A percentile compares a stretch with the other conserved stretches of the same genome.
These are phyloP conservation scores for Caiman crocodilus DNA, from an alignment of 2,797 vertebrate species.

Conservation along the genomic window DNA sequence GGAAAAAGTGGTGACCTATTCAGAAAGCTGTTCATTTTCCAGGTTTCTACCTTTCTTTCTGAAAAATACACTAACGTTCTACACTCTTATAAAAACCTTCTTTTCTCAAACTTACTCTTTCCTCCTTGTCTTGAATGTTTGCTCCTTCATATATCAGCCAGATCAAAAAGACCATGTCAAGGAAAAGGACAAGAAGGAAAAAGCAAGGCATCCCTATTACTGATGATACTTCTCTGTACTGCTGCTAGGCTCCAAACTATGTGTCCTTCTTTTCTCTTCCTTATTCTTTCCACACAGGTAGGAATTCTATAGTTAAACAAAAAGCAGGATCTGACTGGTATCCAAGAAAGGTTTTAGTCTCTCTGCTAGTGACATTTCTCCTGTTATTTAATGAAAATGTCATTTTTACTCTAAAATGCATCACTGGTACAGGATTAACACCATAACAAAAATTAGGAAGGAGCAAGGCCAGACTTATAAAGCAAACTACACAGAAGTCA, in stretches of 20 bases:
- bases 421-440: neutral
- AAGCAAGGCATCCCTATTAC: neutral
- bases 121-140: neutral
- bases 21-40: neutral
- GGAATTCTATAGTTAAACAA: neutral
- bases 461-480: rapidly evolving
- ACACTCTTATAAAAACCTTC: neutral
- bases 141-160: neutral
- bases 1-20: neutral
- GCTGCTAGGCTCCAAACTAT: neutral
- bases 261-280: too few relatives aligned
- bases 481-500: rapidly evolving
- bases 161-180: rapidly evolving
- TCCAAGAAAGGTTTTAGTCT: neutral
- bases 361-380: neutral
- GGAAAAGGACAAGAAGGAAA: neutral
- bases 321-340: neutral
- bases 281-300: neutral
- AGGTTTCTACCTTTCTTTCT: constrained; percentile 11
- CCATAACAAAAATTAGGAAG: rapidly evolving
- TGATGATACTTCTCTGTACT: neutral
- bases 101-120: neutral
- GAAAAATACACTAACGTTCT: neutral
- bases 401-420: neutral
- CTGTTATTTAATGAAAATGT: neutral